Percentiles rank a stretch among this genome's conserved stretches.
Evolutionary conservation across 2,888 invertebrate genomes (phyloP).

Genomic region (Plutella xylostella): DNA sequence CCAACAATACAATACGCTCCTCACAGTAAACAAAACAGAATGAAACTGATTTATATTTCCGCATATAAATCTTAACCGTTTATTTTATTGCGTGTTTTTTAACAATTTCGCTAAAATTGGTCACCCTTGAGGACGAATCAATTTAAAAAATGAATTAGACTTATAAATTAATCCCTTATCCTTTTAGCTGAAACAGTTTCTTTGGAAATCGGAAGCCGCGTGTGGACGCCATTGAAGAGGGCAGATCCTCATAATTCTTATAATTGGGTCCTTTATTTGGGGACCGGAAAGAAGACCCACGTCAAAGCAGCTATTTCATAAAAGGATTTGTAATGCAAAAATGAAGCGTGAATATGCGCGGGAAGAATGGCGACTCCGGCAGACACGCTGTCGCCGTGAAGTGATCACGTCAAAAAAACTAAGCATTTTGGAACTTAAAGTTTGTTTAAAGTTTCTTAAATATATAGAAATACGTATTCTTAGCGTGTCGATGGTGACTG

Average conservation of each 20-base stretch:
- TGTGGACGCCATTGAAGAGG: slow-evolving; percentile 40
- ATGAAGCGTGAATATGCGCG: slow-evolving; percentile 40
- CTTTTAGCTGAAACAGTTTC: slow-evolving; percentile 34
- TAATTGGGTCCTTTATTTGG: slow-evolving; percentile 57
- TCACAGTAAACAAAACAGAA: no score
- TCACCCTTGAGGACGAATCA: neutral
- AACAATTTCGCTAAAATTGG: slow-evolving; percentile 10
- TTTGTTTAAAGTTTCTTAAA: no score
- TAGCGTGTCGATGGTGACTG: no score
- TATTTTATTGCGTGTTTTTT: slow-evolving; percentile 17
- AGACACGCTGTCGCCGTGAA: slow-evolving; percentile 54
- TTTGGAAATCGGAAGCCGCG: slow-evolving; percentile 59
- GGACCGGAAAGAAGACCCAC: slow-evolving; percentile 61
- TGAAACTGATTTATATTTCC: slow-evolving; percentile 26
- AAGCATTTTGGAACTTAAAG: neutral
- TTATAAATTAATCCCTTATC: slow-evolving; percentile 51
- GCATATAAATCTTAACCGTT: slow-evolving; percentile 21
- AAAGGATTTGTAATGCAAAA: slow-evolving; percentile 57
- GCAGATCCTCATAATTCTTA: slow-evolving; percentile 42
- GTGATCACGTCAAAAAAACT: no score
- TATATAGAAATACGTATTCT: no score
- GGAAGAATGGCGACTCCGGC: slow-evolving; percentile 29
- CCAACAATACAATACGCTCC: neutral
- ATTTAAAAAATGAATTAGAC: slow-evolving; percentile 25
- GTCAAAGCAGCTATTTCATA: slow-evolving; percentile 46